These are phyloP conservation scores for Procambarus virginalis DNA, from an alignment of 1,140 invertebrate species.

Conservation along the genomic window DNA sequence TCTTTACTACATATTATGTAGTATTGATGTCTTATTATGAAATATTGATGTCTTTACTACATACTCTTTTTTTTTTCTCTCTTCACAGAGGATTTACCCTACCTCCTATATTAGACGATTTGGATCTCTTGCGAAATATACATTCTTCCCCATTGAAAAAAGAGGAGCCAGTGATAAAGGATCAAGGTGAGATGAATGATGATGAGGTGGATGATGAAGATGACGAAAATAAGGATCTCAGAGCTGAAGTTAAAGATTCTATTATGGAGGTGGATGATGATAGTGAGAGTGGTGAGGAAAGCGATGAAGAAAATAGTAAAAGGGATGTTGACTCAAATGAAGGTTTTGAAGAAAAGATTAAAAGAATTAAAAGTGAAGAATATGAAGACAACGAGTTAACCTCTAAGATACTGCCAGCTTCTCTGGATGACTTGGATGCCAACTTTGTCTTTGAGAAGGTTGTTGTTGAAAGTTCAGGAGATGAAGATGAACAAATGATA, in stretches of 20 bases:
- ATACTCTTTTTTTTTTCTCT: neutral
- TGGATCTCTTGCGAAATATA: constrained; percentile 12
- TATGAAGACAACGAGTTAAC: neutral
- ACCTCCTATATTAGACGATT: constrained; percentile 1
- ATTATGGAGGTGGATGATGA: constrained; percentile 9
- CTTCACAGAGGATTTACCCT: neutral
- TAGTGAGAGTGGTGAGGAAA: constrained; percentile 6
- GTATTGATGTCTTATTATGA: too few relatives aligned
- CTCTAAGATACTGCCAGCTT: neutral
- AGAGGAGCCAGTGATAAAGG: neutral
- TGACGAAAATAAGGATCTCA: constrained; percentile 8
- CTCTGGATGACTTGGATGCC: constrained; percentile 30
- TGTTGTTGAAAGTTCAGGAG: constrained; percentile 10
- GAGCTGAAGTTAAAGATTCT: constrained; percentile 19
- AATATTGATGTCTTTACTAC: neutral
- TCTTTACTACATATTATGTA: neutral
- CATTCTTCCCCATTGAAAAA: neutral
- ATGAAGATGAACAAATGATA: neutral
- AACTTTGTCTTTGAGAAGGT: constrained; percentile 41
- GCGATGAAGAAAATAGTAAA: neutral
- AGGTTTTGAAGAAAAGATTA: neutral
- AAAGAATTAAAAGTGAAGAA: constrained; percentile 4
- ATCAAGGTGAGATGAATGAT: neutral
- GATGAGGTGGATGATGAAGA: neutral
- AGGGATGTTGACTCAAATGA: neutral